phyloP scores from a whole-genome alignment of 2,113 vertebrate genomes.

The Atlantisia rogersi region DNA sequence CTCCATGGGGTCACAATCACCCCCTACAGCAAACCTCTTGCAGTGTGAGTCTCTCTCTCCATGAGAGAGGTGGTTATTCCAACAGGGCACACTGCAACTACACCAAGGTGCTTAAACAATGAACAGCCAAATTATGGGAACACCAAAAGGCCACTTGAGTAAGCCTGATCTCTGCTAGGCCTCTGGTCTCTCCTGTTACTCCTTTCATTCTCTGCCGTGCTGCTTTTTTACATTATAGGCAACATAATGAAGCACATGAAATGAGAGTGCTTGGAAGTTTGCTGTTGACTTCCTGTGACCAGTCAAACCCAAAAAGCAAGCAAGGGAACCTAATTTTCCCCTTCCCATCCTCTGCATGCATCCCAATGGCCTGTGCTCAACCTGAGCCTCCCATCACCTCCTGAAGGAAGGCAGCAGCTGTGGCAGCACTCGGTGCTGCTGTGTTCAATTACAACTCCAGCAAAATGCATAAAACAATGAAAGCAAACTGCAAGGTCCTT shows the following conservation, averaged over 20 bases:
- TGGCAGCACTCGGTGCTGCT: not conserved
- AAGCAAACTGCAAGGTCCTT: not conserved
- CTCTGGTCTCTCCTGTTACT: not conserved
- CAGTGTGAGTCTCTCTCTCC: too few relatives aligned
- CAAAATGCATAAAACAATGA: not conserved
- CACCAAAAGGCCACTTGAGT: not conserved
- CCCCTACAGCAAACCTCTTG: too few relatives aligned
- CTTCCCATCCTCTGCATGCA: not conserved
- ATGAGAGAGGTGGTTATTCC: not conserved
- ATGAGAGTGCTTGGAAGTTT: rapidly evolving
- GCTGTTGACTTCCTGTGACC: not conserved
- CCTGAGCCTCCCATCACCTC: not conserved
- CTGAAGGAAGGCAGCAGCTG: not conserved
- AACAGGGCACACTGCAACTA: rapidly evolving
- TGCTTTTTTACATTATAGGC: not conserved
- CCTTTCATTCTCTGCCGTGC: not conserved
- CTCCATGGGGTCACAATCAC: too few relatives aligned
- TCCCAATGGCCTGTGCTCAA: not conserved
- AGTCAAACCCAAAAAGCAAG: not conserved
- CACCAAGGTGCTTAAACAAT: not conserved
- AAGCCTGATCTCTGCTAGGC: not conserved
- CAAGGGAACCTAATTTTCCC: not conserved
- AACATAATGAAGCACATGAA: not conserved
- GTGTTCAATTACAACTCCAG: not conserved
- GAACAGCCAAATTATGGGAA: not conserved